Base-by-base conservation (phyloP, 2,888 invertebrate species). In the Amblyjoppa proteus region DNA sequence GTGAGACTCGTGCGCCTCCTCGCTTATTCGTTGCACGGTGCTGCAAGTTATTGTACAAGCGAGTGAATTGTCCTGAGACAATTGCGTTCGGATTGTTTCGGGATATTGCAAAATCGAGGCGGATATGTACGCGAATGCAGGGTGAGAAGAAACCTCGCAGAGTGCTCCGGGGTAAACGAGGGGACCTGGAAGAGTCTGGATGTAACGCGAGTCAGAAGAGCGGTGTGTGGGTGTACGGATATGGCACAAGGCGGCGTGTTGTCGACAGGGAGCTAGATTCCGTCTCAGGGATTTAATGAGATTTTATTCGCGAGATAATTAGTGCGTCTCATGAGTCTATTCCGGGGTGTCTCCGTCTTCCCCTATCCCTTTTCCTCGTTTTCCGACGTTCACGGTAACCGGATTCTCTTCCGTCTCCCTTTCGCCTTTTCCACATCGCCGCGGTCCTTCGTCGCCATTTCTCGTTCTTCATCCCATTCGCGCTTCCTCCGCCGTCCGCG, bases 241-340 rank as follows among this genome's bases (percentile, higher is more conserved):
- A 56, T 7, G 51, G 5, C 74, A 41, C 2, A 75, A 81, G 73
- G 66, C 66, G 76, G 85, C 83, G 86, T 86, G 89, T 90, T 88
- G 88, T 87, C 88, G 88, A 88, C 90, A 89, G 87, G 80, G 83
- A 87, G 87, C 89, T 88, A 88, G 88, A 90, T 90, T 89, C 88
- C 86, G 88, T 90, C 87, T 87, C 86, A 68, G 76, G 77, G 80
- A 84, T 87, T 87, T 88, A 87, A 88, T 89, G 88, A 87, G 87
- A 89, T 89, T 89, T 89, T 88, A 88, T 89, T 86, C 88, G 88
- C 66, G 87, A 89, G 89, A 90, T 90, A 90, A 91, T 91, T 91
- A 91, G 91, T 91, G 90, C 90, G 89, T 91, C 90, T 90, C 89
- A 85, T 88, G 89, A 90, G 87, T 89, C 86, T 79, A 79, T 85